phyloP scores from a whole-genome alignment of 2,113 vertebrate genomes.

The Thunnus thynnus region DNA sequence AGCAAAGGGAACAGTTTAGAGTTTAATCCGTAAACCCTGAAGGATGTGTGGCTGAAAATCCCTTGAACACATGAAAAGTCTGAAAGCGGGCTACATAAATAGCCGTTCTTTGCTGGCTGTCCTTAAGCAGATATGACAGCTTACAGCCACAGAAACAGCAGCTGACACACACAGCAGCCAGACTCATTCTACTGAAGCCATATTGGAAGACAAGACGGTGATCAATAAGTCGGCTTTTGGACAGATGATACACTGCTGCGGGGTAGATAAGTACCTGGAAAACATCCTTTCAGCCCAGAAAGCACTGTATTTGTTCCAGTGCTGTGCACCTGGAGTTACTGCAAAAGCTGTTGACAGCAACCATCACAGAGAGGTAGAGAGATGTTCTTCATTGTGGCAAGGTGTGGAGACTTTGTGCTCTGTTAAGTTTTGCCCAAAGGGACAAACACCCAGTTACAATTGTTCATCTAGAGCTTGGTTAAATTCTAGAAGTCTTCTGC shows the following conservation, averaged over 20 bases:
- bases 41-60: slow-evolving; percentile 1
- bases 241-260: slow-evolving; percentile 29
- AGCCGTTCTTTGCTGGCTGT: slow-evolving; percentile 3
- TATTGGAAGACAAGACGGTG: slow-evolving; percentile 20
- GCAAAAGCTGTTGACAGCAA: slow-evolving; percentile 50
- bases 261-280: slow-evolving; percentile 23
- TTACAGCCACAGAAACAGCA: slow-evolving; percentile 33
- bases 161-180: slow-evolving; percentile 45
- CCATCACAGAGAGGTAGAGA: slow-evolving; percentile 6
- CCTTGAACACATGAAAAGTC: slow-evolving; percentile 32
- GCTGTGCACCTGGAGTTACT: slow-evolving; percentile 21
- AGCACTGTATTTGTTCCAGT: slow-evolving; percentile 53
- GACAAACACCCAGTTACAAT: slow-evolving; percentile 16
- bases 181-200: slow-evolving; percentile 16
- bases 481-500: neutral
- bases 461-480: neutral
- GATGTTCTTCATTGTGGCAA: slow-evolving; percentile 15
- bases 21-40: slow-evolving; percentile 22
- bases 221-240: slow-evolving; percentile 55
- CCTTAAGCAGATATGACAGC: slow-evolving; percentile 57
- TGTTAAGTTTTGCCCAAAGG: slow-evolving; percentile 29
- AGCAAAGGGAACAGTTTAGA: slow-evolving; percentile 9
- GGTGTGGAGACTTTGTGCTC: slow-evolving; percentile 46
- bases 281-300: slow-evolving; percentile 13
- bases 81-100: slow-evolving; percentile 25